A percentile compares a stretch with the other conserved stretches of the same genome.
phyloP scores from a whole-genome alignment of 2,113 vertebrate species.

The Antigone vipio region DNA sequence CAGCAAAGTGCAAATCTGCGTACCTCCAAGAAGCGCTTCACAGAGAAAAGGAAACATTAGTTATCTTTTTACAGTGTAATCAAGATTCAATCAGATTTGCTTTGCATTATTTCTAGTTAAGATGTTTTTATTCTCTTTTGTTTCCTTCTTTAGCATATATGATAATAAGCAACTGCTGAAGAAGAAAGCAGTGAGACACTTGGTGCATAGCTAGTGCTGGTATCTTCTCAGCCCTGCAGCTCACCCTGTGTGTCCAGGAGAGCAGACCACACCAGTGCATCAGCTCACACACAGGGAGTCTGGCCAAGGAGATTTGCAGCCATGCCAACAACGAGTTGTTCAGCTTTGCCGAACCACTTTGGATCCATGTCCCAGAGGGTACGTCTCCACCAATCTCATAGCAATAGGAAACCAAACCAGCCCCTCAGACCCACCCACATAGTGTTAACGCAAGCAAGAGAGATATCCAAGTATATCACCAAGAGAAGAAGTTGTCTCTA shows the following conservation, averaged over 20 bases:
- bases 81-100: not conserved
- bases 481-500: not conserved
- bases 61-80: not conserved
- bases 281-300: accelerated
- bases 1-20: not conserved
- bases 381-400: not conserved
- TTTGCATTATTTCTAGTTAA: not conserved
- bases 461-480: not conserved
- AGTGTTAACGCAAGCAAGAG: not conserved
- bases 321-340: accelerated
- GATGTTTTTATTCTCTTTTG: not conserved
- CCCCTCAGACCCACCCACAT: accelerated
- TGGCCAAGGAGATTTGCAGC: not conserved
- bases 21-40: not conserved
- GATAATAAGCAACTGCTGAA: not conserved
- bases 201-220: too few species aligned
- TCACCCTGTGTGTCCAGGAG: not conserved
- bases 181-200: not conserved
- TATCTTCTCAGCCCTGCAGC: not conserved
- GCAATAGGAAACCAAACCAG: not conserved
- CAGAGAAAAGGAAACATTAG: not conserved
- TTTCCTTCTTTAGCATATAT: not conserved
- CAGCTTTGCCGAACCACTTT: not conserved
- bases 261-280: not conserved
- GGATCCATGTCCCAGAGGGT: not conserved